Evolutionary conservation across 2,113 vertebrate genomes (phyloP).

Genomic region (Thryonomys swinderianus): DNA sequence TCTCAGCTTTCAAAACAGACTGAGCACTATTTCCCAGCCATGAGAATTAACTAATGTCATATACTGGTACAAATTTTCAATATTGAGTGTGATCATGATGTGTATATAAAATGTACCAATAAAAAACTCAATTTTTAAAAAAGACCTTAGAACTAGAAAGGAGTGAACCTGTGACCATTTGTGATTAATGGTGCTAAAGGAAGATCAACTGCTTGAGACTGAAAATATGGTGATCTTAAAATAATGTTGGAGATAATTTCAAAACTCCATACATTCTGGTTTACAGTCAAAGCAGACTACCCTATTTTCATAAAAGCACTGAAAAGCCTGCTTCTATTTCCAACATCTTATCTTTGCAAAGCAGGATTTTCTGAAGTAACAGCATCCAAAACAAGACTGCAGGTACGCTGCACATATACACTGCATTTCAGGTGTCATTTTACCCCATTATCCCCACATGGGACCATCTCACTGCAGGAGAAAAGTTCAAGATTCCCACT

Average conservation of each 20-base stretch:
- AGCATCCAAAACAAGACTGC: not conserved
- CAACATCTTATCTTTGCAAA: not conserved
- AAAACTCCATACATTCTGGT: not conserved
- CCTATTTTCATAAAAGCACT: not conserved
- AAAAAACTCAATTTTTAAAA: too few relatives aligned
- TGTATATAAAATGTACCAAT: too few relatives aligned
- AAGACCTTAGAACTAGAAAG: not conserved
- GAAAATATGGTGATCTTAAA: not conserved
- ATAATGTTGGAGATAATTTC: not conserved
- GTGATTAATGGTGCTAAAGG: not conserved
- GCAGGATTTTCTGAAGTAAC: not conserved
- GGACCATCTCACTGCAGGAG: not conserved
- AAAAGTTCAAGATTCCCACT: not conserved
- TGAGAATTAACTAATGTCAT: too few relatives aligned
- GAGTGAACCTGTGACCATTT: not conserved
- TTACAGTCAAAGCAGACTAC: not conserved
- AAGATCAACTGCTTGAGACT: not conserved
- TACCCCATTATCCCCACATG: not conserved
- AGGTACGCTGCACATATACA: not conserved
- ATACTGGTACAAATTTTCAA: too few relatives aligned
- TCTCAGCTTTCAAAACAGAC: not conserved
- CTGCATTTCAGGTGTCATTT: not conserved
- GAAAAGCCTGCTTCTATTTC: not conserved
- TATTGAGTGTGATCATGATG: too few relatives aligned
- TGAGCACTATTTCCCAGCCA: not conserved